Evolutionary conservation across 2,113 vertebrate species (phyloP), one percentile per base, ranked within the genome.

Genomic region (Catharus fuscescens): DNA sequence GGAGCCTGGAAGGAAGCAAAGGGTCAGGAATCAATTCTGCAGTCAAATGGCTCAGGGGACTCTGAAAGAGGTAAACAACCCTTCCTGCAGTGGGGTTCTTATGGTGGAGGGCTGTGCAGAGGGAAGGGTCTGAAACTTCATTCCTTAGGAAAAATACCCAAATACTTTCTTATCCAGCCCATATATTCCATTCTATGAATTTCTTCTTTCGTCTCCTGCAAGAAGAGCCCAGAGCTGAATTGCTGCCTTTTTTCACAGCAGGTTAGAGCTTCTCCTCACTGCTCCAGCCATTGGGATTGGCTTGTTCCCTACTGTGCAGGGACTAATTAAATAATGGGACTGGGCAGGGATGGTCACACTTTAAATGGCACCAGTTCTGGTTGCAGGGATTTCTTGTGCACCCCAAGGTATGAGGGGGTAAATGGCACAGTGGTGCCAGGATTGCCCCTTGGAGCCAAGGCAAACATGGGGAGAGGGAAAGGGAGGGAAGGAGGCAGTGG

Each of bases 1-100:
- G 74, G 60, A 92, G 26, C 20, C 36, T 57, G 50, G 32, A 44
- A 91, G 48, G 78, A 77, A 53, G 40, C 50, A n/a, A 92, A 91
- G 65, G 80, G 86, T 94, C 92, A 91, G 73, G 88, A 97, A 92
- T 93, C 72, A 96, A 64, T 95, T 44, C 64, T 78, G n/a, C 76
- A 62, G 82, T 85, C 71, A 94, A 90, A 90, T 36, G 59, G 62
- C 56, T 86, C 34, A 16, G 14, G 56, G 67, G 52, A 64, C 54
- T 90, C 54, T 52, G 81, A 59, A 93, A 93, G 45, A 79, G 24
- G 26, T 61, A 90, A 88, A 91, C 65, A 96, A 10, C 7, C 48
- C 14, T 86, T 87, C 76, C 67, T 93, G 6, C 10, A 40, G 59
- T 44, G 38, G 50, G 34, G 7, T 50, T 80, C 26, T 36, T 18